These are phyloP conservation scores for Drosophila nigritarsus DNA, from an alignment of 2,888 invertebrate species.

Conservation along the genomic window DNA sequence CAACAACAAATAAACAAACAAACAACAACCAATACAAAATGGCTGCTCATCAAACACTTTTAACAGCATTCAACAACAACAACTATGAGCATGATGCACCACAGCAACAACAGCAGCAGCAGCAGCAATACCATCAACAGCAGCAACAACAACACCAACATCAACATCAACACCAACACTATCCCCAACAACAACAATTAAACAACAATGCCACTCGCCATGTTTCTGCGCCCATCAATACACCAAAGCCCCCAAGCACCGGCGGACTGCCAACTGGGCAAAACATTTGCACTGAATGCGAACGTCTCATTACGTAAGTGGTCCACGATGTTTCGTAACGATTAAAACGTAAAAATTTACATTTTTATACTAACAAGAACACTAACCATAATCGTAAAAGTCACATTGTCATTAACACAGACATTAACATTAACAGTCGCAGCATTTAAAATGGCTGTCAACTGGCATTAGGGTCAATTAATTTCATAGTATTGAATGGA, in stretches of 20 bases:
- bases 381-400: constrained; percentile 7
- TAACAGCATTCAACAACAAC: constrained; percentile 60
- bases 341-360: constrained; percentile 60
- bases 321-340: constrained; percentile 81
- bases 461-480: constrained; percentile 21
- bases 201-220: constrained; percentile 86
- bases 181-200: constrained; percentile 62
- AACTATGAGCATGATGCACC: constrained; percentile 75
- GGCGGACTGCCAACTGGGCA: constrained; percentile 93
- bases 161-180: constrained; percentile 44
- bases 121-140: constrained; percentile 61
- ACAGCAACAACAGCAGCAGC: constrained; percentile 62
- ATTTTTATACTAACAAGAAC: constrained; percentile 29
- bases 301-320: constrained; percentile 98
- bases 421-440: constrained; percentile 11
- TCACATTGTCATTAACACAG: constrained; percentile 2
- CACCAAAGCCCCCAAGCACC: constrained; percentile 88
- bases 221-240: constrained; percentile 91
- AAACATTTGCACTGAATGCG: constrained; percentile 98
- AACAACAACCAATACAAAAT: constrained; percentile 45
- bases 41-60: constrained; percentile 47
- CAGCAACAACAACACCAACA: constrained; percentile 60
- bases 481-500: constrained; percentile 6
- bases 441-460: constrained; percentile 6
- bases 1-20: constrained; percentile 20